Conservation (phyloP, 2,113 vertebrate species). For the Cercopithecus mona region DNA sequence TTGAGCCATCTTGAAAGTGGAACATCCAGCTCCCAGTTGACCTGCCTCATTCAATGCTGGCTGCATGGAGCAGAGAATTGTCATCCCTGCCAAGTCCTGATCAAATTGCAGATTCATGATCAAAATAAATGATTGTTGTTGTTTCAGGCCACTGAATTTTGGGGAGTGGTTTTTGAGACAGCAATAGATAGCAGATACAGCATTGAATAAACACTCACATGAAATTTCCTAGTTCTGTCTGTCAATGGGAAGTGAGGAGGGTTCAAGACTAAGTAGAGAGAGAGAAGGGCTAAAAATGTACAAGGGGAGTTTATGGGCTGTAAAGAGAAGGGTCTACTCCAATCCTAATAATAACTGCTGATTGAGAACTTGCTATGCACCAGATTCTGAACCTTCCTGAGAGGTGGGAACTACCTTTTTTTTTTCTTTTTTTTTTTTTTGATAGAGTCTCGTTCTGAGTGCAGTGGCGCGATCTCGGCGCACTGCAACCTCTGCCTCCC, state of each 20-base stretch:
- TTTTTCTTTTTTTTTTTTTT: no score
- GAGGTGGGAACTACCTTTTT: no score
- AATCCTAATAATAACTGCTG: neutral
- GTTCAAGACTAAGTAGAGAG: neutral
- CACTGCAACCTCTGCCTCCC: no score
- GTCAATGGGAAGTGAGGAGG: neutral
- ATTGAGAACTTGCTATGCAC: neutral
- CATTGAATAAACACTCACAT: neutral
- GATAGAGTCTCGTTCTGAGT: no score
- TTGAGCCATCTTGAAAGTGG: neutral
- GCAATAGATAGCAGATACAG: neutral
- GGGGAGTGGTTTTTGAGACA: neutral
- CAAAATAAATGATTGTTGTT: neutral
- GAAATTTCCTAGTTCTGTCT: neutral
- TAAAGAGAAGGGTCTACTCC: neutral
- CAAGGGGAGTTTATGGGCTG: neutral
- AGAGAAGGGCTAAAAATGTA: neutral
- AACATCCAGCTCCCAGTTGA: neutral
- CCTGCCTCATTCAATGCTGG: neutral
- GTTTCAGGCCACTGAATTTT: neutral
- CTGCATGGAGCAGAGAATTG: neutral
- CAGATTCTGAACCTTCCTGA: neutral
- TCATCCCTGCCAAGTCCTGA: neutral
- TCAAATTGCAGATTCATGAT: neutral
- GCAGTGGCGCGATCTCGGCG: no score